Evolutionary conservation across 2,888 invertebrate genomes (phyloP).

Genomic region (Heteromurus nitidus): DNA sequence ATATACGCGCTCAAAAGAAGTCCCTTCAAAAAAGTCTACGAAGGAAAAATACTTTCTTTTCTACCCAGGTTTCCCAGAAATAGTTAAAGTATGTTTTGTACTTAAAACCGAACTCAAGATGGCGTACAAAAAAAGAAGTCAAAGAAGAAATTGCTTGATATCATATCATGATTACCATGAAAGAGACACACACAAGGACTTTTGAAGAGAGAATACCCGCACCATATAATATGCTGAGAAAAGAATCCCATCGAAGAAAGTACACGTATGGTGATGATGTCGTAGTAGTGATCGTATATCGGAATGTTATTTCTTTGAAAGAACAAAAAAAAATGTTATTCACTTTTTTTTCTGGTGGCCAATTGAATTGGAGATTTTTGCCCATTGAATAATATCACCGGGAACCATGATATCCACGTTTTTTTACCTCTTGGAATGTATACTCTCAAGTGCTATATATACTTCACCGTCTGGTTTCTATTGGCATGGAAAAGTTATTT

Average conservation of each 20-base stretch:
- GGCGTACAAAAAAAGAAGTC: constrained; percentile 14
- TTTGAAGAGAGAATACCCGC: no score
- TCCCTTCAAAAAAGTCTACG: no score
- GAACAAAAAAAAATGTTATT: constrained; percentile 19
- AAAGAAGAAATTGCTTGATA: constrained; percentile 26
- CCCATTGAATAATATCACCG: constrained; percentile 56
- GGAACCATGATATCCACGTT: no score
- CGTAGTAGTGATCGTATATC: constrained; percentile 12
- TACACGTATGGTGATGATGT: constrained; percentile 17
- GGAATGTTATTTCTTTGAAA: constrained; percentile 21
- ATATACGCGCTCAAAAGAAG: no score
- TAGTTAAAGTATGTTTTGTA: no score
- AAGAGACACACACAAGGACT: no score
- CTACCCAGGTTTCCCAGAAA: no score
- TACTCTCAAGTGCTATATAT: neutral
- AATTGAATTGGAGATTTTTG: constrained; percentile 72
- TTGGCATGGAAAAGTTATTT: constrained; percentile 10
- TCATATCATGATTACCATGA: constrained; percentile 17
- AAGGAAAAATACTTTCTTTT: no score
- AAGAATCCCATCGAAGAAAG: constrained; percentile 17
- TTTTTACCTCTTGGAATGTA: constrained; percentile 3
- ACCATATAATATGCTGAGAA: no score
- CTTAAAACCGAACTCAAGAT: constrained; percentile 16
- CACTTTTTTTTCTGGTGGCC: constrained; percentile 48
- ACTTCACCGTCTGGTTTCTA: constrained; percentile 37